A percentile compares a stretch with the other conserved stretches of the same genome.
These are phyloP conservation scores for Ischnura elegans DNA, from an alignment of 2,888 invertebrate species.

Conservation along the genomic window DNA sequence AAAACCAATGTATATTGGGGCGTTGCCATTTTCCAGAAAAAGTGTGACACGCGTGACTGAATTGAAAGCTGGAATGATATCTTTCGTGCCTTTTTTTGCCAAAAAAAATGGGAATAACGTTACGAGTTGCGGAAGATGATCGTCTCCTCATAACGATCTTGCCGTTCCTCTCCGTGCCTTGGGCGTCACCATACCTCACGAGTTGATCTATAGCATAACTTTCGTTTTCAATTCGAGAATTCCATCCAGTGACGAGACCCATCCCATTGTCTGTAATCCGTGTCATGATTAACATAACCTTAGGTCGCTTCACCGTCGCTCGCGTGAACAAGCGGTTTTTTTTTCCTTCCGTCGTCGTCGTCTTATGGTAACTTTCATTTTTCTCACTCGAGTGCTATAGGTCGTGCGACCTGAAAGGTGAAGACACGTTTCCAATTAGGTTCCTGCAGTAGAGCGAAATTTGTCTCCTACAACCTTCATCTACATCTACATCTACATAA, in stretches of 20 bases:
- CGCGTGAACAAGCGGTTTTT: not conserved
- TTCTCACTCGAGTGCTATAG: not conserved
- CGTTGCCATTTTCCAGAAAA: not conserved
- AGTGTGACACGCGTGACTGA: not conserved
- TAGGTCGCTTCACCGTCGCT: not conserved
- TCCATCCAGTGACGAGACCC: not conserved
- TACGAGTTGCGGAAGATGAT: not conserved
- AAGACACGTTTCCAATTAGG: too few species aligned
- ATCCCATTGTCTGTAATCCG: conserved; percentile 14
- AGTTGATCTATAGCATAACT: not conserved
- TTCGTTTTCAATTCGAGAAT: conserved; percentile 12
- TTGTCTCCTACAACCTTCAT: too few species aligned
- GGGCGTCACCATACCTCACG: not conserved
- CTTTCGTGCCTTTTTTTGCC: not conserved
- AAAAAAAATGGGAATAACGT: not conserved
- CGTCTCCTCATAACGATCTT: not conserved
- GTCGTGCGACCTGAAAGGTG: not conserved
- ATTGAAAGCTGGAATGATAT: not conserved
- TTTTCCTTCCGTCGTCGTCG: too few species aligned
- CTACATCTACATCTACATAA: too few species aligned
- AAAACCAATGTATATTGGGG: not conserved
- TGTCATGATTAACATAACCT: not conserved
- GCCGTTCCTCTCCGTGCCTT: not conserved
- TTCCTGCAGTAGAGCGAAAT: too few species aligned
- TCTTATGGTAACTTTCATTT: not conserved